Percentiles rank a stretch among this genome's conserved stretches.
phyloP scores from a whole-genome alignment of 1,140 invertebrate genomes.

The Nilaparvata lugens region DNA sequence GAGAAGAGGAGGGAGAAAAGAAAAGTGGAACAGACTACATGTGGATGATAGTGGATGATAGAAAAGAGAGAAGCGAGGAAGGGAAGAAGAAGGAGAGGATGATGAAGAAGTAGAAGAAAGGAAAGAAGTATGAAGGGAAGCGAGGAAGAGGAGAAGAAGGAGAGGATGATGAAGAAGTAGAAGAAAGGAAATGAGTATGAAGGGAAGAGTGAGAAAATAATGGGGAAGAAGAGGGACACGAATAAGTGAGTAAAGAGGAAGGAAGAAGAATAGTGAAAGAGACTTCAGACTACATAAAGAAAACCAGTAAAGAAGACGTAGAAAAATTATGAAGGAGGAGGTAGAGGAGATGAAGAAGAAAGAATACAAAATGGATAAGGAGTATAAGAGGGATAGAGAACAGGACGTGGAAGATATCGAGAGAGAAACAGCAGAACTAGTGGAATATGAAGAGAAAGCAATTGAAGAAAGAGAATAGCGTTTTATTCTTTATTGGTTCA shows the following conservation, averaged over 20 bases:
- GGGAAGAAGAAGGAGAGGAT: background rate
- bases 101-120: background rate
- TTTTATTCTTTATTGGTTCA: no score
- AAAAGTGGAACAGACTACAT: background rate
- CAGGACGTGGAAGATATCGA: no score
- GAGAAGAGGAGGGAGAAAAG: background rate
- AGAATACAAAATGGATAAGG: background rate
- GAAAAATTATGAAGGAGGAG: background rate
- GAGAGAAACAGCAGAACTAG: background rate
- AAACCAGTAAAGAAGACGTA: background rate
- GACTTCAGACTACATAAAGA: background rate
- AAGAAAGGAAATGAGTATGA: background rate
- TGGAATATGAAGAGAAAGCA: no score
- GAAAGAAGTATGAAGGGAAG: background rate
- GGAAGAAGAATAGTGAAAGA: background rate
- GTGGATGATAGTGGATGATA: no score
- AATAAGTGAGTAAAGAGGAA: background rate
- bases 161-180: background rate
- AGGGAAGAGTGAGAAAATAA: background rate
- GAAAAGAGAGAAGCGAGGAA: background rate
- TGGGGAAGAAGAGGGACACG: background rate
- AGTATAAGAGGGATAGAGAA: background rate
- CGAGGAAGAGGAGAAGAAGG: no score
- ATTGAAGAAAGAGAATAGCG: no score
- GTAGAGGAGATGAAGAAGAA: background rate